Percentiles rank a stretch among this genome's conserved stretches.
Evolutionary conservation across 2,797 vertebrate genomes (phyloP).

Genomic region (Melanotaenia parkinsoni): DNA sequence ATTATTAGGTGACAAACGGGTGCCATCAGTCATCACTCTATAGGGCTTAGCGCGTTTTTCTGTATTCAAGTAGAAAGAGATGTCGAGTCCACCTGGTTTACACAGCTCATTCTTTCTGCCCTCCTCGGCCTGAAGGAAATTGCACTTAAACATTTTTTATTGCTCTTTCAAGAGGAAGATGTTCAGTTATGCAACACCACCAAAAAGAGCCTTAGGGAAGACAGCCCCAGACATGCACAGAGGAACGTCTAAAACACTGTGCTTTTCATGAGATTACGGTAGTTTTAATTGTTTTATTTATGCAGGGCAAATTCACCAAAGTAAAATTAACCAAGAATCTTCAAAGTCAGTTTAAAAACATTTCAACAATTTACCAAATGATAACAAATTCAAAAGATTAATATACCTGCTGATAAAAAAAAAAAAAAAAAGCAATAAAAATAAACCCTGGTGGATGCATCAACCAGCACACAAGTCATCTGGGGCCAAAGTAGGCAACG

Average conservation of each 20-base stretch:
- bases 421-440: too few species aligned
- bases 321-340: background rate
- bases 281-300: background rate
- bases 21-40: conserved; percentile 28
- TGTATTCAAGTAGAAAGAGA: background rate
- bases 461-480: too few species aligned
- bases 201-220: conserved; percentile 10
- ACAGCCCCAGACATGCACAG: conserved; percentile 18
- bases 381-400: background rate
- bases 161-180: conserved; percentile 50
- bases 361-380: background rate
- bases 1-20: conserved; percentile 58
- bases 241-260: background rate
- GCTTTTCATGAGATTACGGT: background rate
- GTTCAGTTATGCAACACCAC: conserved; percentile 44
- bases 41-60: background rate
- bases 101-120: conserved; percentile 5
- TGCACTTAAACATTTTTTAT: conserved; percentile 59
- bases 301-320: too few species aligned
- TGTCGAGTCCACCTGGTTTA: conserved; percentile 4
- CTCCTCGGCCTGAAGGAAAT: conserved; percentile 40
- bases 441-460: too few species aligned
- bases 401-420: too few species aligned
- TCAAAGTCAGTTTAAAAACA: background rate
- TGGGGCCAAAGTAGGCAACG: too few species aligned